These are phyloP conservation scores for Neolamprologus brichardi DNA, from an alignment of 2,113 vertebrate genomes.

Conservation along the genomic window DNA sequence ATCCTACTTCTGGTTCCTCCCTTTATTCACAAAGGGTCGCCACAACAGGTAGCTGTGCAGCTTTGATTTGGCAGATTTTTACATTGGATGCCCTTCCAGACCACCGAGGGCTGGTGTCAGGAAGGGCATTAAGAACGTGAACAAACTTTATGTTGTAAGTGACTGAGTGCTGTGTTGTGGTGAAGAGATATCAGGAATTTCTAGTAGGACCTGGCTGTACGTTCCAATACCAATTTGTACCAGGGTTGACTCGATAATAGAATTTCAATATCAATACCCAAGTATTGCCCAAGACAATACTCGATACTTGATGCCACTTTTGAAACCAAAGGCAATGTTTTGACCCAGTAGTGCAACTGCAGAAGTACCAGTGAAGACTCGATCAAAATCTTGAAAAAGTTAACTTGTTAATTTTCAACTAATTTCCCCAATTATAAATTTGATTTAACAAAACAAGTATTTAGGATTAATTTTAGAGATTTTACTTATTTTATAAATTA, in stretches of 20 bases:
- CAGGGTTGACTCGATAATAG: accelerated
- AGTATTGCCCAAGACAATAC: not conserved
- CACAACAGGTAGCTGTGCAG: not conserved
- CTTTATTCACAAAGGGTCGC: not conserved
- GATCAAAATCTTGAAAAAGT: not conserved
- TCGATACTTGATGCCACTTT: not conserved
- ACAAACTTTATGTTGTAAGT: not conserved
- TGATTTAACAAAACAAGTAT: not conserved
- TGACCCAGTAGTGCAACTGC: not conserved
- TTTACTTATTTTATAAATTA: not conserved
- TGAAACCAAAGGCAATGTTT: not conserved
- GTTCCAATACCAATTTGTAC: not conserved
- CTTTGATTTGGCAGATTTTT: not conserved
- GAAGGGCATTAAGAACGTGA: not conserved
- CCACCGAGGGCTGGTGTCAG: not conserved
- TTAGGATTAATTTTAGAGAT: not conserved
- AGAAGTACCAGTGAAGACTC: not conserved
- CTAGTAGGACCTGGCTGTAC: not conserved
- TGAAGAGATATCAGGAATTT: not conserved
- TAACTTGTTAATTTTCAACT: not conserved
- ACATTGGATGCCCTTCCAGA: not conserved
- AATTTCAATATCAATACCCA: not conserved
- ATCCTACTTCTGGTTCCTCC: not conserved
- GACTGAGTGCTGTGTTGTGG: not conserved
- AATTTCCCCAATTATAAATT: not conserved